phyloP scores from a whole-genome alignment of 2,888 invertebrate species.

The Pyrrhia umbra region DNA sequence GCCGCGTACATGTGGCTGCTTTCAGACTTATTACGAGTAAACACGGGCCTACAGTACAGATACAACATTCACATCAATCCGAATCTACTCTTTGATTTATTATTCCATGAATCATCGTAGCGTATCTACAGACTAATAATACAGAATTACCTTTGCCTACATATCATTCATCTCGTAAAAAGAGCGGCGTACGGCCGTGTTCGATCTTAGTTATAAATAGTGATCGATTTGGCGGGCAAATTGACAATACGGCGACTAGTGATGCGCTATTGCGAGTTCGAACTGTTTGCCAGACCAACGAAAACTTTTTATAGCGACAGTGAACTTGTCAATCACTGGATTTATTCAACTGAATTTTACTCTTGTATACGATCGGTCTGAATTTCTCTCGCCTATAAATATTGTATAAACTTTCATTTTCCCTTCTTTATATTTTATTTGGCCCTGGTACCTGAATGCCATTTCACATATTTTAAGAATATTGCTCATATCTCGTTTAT shows the following conservation, averaged over 20 bases:
- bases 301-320: slow-evolving; percentile 45
- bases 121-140: slow-evolving; percentile 49
- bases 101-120: slow-evolving; percentile 52
- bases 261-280: slow-evolving; percentile 53
- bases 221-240: slow-evolving; percentile 84
- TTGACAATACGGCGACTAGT: slow-evolving; percentile 74
- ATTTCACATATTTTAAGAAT: slow-evolving; percentile 19
- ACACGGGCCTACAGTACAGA: slow-evolving; percentile 24
- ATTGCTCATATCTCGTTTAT: slow-evolving; percentile 33
- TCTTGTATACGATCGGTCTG: slow-evolving; percentile 12
- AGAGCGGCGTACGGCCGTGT: slow-evolving; percentile 47
- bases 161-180: slow-evolving; percentile 58
- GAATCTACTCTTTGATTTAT: slow-evolving; percentile 54
- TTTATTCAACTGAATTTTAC: slow-evolving; percentile 27
- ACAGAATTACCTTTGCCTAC: slow-evolving; percentile 48
- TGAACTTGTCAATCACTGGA: slow-evolving; percentile 43
- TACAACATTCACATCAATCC: slow-evolving; percentile 45
- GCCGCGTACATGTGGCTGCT: slow-evolving; percentile 36
- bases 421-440: slow-evolving; percentile 10
- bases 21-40: slow-evolving; percentile 41
- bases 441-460: not conserved
- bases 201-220: slow-evolving; percentile 81
- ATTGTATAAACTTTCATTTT: slow-evolving; percentile 12
- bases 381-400: not conserved
- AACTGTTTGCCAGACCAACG: slow-evolving; percentile 43